A percentile compares a stretch with the other conserved stretches of the same genome.
These are phyloP conservation scores for Patiria miniata DNA, from an alignment of 35 echinoderm and acorn worm genomes.

Conservation along the genomic window DNA sequence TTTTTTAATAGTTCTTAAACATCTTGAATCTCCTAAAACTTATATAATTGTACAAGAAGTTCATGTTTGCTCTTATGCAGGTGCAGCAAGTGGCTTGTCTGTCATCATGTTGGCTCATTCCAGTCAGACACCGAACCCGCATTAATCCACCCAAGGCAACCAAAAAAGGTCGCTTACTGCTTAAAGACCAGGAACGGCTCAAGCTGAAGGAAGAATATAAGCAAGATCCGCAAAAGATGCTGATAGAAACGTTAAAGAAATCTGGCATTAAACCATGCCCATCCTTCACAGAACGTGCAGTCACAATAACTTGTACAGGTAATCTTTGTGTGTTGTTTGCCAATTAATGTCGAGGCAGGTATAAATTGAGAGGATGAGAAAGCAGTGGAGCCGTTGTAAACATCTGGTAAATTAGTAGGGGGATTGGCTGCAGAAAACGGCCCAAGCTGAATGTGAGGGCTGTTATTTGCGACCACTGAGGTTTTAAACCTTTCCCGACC, in stretches of 20 bases:
- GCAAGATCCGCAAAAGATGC: slow-evolving; percentile 59
- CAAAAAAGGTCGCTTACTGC: slow-evolving; percentile 60
- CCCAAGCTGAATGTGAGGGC: no score
- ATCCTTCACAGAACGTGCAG: slow-evolving; percentile 59
- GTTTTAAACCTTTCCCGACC: no score
- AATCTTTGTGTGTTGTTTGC: no score
- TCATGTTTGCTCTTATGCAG: not conserved
- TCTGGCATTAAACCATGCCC: slow-evolving; percentile 78
- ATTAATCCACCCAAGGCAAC: slow-evolving; percentile 48
- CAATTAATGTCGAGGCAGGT: not conserved
- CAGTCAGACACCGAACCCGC: slow-evolving; percentile 11
- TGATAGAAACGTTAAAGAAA: slow-evolving; percentile 63
- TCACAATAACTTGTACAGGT: slow-evolving; percentile 93
- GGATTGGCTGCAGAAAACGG: no score
- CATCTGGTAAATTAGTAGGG: no score
- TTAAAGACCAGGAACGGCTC: slow-evolving; percentile 66
- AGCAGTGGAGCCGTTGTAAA: not conserved
- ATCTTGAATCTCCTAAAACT: no score
- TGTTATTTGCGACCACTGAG: no score
- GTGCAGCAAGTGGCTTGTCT: not conserved
- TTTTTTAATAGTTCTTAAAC: no score
- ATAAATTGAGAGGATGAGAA: not conserved
- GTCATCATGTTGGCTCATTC: not conserved
- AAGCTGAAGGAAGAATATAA: slow-evolving; percentile 65
- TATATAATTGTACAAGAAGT: no score